These are phyloP conservation scores for Spodoptera picta DNA, from an alignment of 2,888 invertebrate genomes.

Conservation along the genomic window DNA sequence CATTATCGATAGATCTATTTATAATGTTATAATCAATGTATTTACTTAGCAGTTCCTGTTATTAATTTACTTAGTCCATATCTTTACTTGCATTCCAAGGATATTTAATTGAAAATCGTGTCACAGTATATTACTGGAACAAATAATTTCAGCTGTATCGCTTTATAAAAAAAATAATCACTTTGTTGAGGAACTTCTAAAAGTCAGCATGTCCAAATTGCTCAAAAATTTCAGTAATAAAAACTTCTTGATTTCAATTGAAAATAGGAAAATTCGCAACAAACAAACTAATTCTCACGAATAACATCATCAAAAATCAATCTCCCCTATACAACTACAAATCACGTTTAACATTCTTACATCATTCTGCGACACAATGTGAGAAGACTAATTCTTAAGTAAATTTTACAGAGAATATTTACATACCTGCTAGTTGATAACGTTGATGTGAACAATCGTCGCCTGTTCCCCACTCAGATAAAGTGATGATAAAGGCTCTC, in stretches of 20 bases:
- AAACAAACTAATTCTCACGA: too few relatives aligned
- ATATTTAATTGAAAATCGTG: too few relatives aligned
- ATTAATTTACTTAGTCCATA: too few relatives aligned
- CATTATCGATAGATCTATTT: slow-evolving; percentile 11
- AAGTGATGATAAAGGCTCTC: slow-evolving; percentile 73
- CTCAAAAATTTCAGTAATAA: too few relatives aligned
- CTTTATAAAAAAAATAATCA: too few relatives aligned
- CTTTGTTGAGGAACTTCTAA: too few relatives aligned
- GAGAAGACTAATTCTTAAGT: slow-evolving; percentile 67
- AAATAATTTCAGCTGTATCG: too few relatives aligned
- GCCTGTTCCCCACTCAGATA: slow-evolving; percentile 73
- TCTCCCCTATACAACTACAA: slow-evolving; percentile 42
- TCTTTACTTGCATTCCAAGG: not conserved
- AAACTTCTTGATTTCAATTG: too few relatives aligned
- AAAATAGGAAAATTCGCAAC: too few relatives aligned
- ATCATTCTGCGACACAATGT: slow-evolving; percentile 58
- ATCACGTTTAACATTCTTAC: slow-evolving; percentile 49
- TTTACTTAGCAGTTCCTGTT: not conserved
- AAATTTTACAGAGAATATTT: slow-evolving; percentile 73
- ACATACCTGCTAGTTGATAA: slow-evolving; percentile 70
- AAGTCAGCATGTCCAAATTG: too few relatives aligned
- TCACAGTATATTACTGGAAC: too few relatives aligned
- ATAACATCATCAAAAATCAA: slow-evolving; percentile 30
- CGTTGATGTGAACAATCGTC: slow-evolving; percentile 72
- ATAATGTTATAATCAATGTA: slow-evolving; percentile 18